These are phyloP conservation scores for Ischnus inquisitorius DNA, from an alignment of 2,888 invertebrate species.

Conservation along the genomic window DNA sequence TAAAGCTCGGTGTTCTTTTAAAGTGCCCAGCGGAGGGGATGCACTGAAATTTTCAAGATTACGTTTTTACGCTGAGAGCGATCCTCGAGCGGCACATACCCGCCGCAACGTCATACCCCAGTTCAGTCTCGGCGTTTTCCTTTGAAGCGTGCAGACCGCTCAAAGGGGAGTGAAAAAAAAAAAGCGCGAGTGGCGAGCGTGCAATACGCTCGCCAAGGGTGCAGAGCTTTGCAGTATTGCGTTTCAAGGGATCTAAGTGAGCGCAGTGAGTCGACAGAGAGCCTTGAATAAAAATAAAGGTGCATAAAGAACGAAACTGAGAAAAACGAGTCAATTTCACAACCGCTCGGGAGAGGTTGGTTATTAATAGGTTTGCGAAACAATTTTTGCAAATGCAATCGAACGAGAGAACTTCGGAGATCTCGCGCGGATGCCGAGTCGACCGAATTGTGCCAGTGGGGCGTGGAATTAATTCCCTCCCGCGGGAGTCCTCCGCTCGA, in stretches of 20 bases:
- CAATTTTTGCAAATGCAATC: conserved; percentile 45
- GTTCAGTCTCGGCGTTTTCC: conserved; percentile 18
- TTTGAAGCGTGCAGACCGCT: conserved; percentile 37
- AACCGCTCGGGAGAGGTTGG: conserved; percentile 1
- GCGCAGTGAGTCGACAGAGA: conserved; percentile 25
- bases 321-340: conserved; percentile 19
- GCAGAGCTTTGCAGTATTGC: conserved; percentile 43
- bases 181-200: conserved; percentile 36
- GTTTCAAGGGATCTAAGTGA: conserved; percentile 41
- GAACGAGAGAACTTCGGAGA: conserved; percentile 5
- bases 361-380: conserved; percentile 45
- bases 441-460: conserved; percentile 38
- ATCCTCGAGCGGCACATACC: conserved; percentile 9
- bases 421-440: neutral
- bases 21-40: conserved; percentile 13
- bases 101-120: neutral
- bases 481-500: neutral
- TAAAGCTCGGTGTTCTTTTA: conserved; percentile 19
- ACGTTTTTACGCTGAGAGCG: conserved; percentile 24
- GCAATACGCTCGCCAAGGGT: conserved; percentile 22
- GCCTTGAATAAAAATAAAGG: neutral
- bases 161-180: conserved; percentile 49
- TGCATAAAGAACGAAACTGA: conserved; percentile 1
- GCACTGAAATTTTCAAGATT: conserved; percentile 43
- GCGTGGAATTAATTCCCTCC: conserved; percentile 55